Percentiles rank a stretch among this genome's conserved stretches.
Evolutionary conservation across 2,797 vertebrate genomes (phyloP).

Genomic region (Enteromius viviparus): DNA sequence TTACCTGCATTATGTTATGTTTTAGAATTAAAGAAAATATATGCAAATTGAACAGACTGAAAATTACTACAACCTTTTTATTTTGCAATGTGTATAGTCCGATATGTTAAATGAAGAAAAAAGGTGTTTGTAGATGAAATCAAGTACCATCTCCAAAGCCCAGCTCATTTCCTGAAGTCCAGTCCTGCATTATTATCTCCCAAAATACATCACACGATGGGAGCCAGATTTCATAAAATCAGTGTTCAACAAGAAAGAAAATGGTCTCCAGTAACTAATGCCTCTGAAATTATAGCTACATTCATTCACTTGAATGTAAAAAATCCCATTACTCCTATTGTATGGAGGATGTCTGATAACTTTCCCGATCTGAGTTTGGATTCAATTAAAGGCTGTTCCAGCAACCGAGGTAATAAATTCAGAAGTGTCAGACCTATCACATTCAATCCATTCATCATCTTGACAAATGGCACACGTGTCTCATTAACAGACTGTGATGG

Average conservation of each 20-base stretch:
- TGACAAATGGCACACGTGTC: not conserved
- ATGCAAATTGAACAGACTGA: not conserved
- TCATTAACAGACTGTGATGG: not conserved
- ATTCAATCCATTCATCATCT: slow-evolving; percentile 31
- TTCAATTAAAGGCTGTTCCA: slow-evolving; percentile 6
- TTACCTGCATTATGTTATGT: not conserved
- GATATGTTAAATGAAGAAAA: not conserved
- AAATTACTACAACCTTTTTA: not conserved
- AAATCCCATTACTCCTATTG: not conserved
- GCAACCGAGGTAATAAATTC: slow-evolving; percentile 6
- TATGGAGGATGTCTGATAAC: not conserved
- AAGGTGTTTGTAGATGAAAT: not conserved
- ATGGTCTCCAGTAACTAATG: not conserved
- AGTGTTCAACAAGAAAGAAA: not conserved
- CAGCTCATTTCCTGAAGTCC: not conserved
- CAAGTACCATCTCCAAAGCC: not conserved
- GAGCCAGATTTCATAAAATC: not conserved
- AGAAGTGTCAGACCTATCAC: not conserved
- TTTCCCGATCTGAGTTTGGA: not conserved
- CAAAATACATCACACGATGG: not conserved
- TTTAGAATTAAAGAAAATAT: not conserved
- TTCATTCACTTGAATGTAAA: not conserved
- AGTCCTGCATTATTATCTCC: not conserved
- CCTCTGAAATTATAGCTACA: not conserved
- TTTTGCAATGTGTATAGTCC: not conserved